Evolutionary conservation across 2,888 invertebrate species (phyloP), one percentile per base, ranked within the genome.

Genomic region (Eubasilissa splendida): DNA sequence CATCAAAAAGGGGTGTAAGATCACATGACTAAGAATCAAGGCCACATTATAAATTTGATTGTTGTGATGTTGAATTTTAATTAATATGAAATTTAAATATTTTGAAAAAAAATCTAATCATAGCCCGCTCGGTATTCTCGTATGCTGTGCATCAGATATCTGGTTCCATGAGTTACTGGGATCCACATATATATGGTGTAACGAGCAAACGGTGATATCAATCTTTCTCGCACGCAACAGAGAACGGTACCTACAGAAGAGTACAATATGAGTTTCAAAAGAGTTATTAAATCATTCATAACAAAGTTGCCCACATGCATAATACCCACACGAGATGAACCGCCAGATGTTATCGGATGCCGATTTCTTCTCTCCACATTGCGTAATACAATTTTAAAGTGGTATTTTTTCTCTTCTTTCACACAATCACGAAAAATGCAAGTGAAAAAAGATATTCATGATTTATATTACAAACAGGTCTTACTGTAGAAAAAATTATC

Each of bases 141-240:
- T 7, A 7, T 42, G 2, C 4, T 42, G 4, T 42, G 42, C 3
- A 42, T 22, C n/a, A 22, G 10, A 54, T 14, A 31, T 54, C 54
- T 53, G 22, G 7, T 22, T 68, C 9, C 66, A 8, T 9, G 14
- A 42, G 42, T 68, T 54, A 53, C 31, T 11, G 42, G 70, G 53
- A 70, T 22, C 22, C 11, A 53, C 60, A 10, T 22, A 42, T 70
- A 9, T 77, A n/a, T 10, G 59, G 50, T 22, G 52, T 53, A 52
- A 70, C 22, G 12, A 52, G 4, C 68, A 52, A 70, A 65, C 70
- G 11, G 70, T 59, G 58, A 77, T 77, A 70, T 52, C 10, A 68
- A 77, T 70, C 52, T 58, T 5, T 70, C 68, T 77, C 54, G n/a
- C 68, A 42, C 77, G 68, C 76, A 54, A 58, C 22, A 11, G 14